phyloP scores from a whole-genome alignment of 2,888 invertebrate genomes.

The Strigamia crassipes region DNA sequence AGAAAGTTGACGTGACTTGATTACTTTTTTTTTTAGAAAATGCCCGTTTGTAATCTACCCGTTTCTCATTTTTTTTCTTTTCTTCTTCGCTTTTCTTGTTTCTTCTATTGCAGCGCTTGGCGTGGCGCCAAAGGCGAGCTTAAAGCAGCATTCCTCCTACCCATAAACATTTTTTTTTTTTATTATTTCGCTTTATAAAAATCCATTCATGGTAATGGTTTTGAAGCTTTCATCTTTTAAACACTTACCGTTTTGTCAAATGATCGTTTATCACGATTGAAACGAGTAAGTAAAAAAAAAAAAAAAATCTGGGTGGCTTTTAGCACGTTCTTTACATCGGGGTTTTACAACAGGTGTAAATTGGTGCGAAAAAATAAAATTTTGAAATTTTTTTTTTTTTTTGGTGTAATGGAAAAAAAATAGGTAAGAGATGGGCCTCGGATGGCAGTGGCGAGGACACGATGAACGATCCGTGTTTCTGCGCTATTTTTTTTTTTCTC shows the following conservation, averaged over 20 bases:
- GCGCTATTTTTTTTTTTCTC: too few relatives aligned
- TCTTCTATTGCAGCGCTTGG: not conserved
- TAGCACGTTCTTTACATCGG: too few relatives aligned
- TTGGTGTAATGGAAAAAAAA: too few relatives aligned
- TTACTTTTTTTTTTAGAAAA: not conserved
- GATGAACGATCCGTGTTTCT: too few relatives aligned
- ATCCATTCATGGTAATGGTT: not conserved
- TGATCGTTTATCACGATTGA: too few relatives aligned
- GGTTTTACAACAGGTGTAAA: too few relatives aligned
- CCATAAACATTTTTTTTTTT: not conserved
- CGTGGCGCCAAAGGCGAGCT: not conserved
- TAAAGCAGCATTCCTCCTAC: not conserved
- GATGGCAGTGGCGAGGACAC: too few relatives aligned
- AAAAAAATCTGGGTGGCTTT: too few relatives aligned
- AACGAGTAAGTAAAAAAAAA: too few relatives aligned
- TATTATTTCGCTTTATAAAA: not conserved
- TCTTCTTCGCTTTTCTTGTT: slow-evolving; percentile 15
- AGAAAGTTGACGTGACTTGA: slow-evolving; percentile 26
- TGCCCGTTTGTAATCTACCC: slow-evolving; percentile 26
- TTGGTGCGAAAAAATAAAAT: too few relatives aligned
- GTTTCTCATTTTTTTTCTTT: not conserved
- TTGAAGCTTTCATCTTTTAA: not conserved
- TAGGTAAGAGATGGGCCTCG: too few relatives aligned
- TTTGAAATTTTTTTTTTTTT: too few relatives aligned
- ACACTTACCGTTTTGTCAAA: not conserved